phyloP scores from a whole-genome alignment of 2,888 invertebrate species.

The Andrena marginata region DNA sequence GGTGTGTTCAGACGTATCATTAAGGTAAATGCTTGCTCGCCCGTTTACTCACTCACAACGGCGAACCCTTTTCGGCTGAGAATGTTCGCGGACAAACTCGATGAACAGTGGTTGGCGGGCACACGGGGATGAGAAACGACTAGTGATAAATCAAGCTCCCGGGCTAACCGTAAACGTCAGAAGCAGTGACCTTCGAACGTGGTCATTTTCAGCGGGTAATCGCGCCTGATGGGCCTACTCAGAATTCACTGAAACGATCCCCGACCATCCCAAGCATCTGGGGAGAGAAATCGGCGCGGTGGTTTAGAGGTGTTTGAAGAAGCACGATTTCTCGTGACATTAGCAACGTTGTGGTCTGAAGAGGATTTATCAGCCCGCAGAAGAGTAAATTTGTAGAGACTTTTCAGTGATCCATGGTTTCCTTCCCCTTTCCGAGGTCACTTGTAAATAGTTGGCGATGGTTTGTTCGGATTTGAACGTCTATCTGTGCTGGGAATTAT shows the following conservation, averaged over 20 bases:
- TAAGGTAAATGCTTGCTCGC: conserved; percentile 42
- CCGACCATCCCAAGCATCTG: background rate
- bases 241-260: conserved; percentile 43
- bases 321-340: conserved; percentile 35
- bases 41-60: conserved; percentile 28
- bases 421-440: too few species aligned
- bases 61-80: conserved; percentile 17
- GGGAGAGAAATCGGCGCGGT: background rate
- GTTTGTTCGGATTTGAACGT: too few species aligned
- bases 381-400: background rate
- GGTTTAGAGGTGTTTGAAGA: background rate
- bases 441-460: too few species aligned
- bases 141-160: conserved; percentile 59
- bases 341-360: conserved; percentile 30
- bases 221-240: conserved; percentile 41
- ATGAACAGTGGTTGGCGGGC: conserved; percentile 11
- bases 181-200: conserved; percentile 42
- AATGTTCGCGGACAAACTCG: conserved; percentile 22
- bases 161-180: conserved; percentile 62
- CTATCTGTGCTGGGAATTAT: too few species aligned
- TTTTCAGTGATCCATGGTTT: too few species aligned
- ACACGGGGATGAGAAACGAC: conserved; percentile 48
- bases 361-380: conserved; percentile 14
- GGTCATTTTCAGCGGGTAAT: conserved; percentile 61
- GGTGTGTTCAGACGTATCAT: conserved; percentile 49